phyloP scores from a whole-genome alignment of 92 coral and sea anemone species.

The Porites lobata region DNA sequence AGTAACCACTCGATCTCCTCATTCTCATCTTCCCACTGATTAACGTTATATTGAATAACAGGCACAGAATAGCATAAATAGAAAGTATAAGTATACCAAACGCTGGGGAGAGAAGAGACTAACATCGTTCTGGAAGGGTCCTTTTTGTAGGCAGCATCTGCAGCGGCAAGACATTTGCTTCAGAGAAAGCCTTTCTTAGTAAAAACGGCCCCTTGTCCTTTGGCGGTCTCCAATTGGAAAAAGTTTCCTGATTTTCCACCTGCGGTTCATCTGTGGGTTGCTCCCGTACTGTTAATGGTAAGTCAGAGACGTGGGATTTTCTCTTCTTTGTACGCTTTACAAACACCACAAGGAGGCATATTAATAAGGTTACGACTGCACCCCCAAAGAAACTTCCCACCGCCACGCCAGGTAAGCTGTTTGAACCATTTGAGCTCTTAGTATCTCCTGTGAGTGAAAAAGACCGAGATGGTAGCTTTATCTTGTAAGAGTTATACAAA shows the following conservation, averaged over 20 bases:
- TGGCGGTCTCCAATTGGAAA: too few relatives aligned
- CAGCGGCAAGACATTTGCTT: too few relatives aligned
- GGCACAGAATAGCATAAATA: too few relatives aligned
- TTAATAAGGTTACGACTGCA: background rate
- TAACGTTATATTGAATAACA: too few relatives aligned
- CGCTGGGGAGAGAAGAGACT: background rate
- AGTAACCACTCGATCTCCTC: too few relatives aligned
- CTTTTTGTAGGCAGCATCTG: too few relatives aligned
- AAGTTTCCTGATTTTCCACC: background rate
- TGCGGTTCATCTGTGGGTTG: background rate
- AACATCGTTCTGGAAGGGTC: too few relatives aligned
- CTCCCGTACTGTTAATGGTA: slow-evolving; percentile 28
- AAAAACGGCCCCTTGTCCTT: background rate
- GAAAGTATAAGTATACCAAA: too few relatives aligned
- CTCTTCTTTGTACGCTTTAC: slow-evolving; percentile 24
- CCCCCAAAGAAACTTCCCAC: slow-evolving; percentile 42
- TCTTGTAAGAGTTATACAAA: too few relatives aligned
- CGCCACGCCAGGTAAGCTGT: slow-evolving; percentile 1
- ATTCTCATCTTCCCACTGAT: too few relatives aligned
- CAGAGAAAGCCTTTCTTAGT: too few relatives aligned
- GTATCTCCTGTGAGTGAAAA: background rate
- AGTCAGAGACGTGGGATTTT: slow-evolving; percentile 3
- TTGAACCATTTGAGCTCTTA: background rate
- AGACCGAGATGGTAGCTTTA: background rate
- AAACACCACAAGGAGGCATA: background rate